phyloP scores from a whole-genome alignment of 2,113 vertebrate species.

The Sula dactylatra region DNA sequence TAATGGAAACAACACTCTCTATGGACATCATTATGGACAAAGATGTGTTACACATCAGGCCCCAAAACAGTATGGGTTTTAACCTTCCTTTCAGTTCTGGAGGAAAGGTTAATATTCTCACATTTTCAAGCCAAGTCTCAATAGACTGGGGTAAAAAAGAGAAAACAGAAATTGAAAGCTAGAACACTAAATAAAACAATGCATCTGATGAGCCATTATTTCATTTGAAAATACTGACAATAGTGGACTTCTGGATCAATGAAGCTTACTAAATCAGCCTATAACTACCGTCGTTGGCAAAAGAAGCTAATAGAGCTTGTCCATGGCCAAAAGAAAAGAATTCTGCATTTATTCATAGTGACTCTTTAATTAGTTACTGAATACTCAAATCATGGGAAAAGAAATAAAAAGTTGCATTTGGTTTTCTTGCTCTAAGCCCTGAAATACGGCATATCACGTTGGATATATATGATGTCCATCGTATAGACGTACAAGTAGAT shows the following conservation, averaged over 20 bases:
- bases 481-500: not conserved
- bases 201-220: not conserved
- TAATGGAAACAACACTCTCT: not conserved
- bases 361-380: not conserved
- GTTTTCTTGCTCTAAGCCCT: not conserved
- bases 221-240: not conserved
- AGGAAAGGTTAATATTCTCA: not conserved
- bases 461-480: not conserved
- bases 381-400: not conserved
- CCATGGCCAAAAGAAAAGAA: not conserved
- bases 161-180: not conserved
- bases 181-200: not conserved
- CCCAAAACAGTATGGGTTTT: not conserved
- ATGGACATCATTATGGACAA: not conserved
- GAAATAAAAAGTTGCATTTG: not conserved
- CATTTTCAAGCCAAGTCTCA: not conserved
- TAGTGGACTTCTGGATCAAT: not conserved
- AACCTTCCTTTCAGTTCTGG: not conserved
- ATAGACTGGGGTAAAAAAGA: not conserved
- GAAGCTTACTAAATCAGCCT: not conserved
- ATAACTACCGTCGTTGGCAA: not conserved
- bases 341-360: not conserved
- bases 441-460: fast-evolving
- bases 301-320: not conserved
- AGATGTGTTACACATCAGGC: not conserved